A percentile compares a stretch with the other conserved stretches of the same genome.
These are phyloP conservation scores for Spilarctia lutea DNA, from an alignment of 2,888 invertebrate species.

Conservation along the genomic window DNA sequence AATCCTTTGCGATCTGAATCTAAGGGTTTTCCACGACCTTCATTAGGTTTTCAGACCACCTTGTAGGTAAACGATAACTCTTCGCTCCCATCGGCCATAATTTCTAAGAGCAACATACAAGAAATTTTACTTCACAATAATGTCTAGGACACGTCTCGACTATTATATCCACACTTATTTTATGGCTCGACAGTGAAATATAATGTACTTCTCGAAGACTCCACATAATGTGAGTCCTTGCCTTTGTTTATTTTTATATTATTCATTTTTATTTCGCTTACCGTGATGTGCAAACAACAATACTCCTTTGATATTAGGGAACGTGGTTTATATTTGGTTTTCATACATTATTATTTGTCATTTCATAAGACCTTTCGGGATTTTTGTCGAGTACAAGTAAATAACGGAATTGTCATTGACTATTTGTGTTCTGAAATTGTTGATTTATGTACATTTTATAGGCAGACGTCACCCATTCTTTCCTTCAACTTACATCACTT, in stretches of 20 bases:
- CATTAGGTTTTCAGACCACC: too few relatives aligned
- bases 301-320: conserved; percentile 45
- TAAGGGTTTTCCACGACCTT: too few relatives aligned
- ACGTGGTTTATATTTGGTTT: conserved; percentile 45
- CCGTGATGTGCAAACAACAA: conserved; percentile 56
- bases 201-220: conserved; percentile 67
- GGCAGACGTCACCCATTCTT: background rate
- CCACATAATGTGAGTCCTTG: conserved; percentile 67
- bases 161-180: conserved; percentile 29
- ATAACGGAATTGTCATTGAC: conserved; percentile 34
- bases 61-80: too few relatives aligned
- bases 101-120: background rate
- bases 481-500: background rate
- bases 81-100: background rate
- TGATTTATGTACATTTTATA: conserved; percentile 7
- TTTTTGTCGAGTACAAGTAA: conserved; percentile 39
- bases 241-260: conserved; percentile 66
- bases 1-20: background rate
- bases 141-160: background rate
- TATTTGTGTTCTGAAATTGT: conserved; percentile 25
- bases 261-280: conserved; percentile 60
- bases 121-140: conserved; percentile 9
- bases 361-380: conserved; percentile 42
- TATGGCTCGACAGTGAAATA: conserved; percentile 55
- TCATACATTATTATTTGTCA: conserved; percentile 46